These are phyloP conservation scores for Rotaria magnacalcarata DNA, from an alignment of 2,888 invertebrate species.

Conservation along the genomic window DNA sequence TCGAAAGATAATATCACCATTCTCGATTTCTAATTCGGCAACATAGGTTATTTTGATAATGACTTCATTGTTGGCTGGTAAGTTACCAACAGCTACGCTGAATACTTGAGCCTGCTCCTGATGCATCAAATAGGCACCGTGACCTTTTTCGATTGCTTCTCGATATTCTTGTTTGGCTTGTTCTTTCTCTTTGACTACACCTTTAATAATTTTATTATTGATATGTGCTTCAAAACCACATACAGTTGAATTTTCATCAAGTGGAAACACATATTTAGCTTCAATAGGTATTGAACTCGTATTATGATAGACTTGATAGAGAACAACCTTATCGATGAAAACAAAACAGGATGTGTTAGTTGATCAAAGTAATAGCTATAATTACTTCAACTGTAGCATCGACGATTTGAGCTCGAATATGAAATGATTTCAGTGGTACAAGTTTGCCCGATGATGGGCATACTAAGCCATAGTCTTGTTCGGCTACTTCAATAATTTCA, in stretches of 20 bases:
- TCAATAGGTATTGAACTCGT: constrained; percentile 52
- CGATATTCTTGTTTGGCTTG: constrained; percentile 57
- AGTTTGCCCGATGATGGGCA: constrained; percentile 52
- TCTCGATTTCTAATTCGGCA: constrained; percentile 57
- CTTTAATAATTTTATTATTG: constrained; percentile 59
- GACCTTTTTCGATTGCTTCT: constrained; percentile 58
- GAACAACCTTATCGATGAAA: constrained; percentile 52
- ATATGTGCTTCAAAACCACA: constrained; percentile 61
- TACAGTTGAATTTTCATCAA: constrained; percentile 58
- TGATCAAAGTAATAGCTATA: background rate
- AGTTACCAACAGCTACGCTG: constrained; percentile 60
- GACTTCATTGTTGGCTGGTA: constrained; percentile 55
- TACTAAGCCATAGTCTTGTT: constrained; percentile 52
- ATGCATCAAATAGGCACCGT: constrained; percentile 61
- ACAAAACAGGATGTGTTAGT: background rate
- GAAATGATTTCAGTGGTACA: constrained; percentile 54
- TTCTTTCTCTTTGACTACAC: constrained; percentile 59
- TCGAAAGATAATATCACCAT: constrained; percentile 54
- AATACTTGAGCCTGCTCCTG: constrained; percentile 59
- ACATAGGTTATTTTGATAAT: constrained; percentile 60
- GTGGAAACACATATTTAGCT: constrained; percentile 60
- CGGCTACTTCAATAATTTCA: constrained; percentile 44
- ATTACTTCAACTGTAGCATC: constrained; percentile 55
- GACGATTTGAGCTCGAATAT: constrained; percentile 54
- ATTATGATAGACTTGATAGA: constrained; percentile 56